These are phyloP conservation scores for Pelagia noctiluca DNA, from an alignment of 30 jellyfish, hydroid and myxozoan genomes.

Conservation along the genomic window DNA sequence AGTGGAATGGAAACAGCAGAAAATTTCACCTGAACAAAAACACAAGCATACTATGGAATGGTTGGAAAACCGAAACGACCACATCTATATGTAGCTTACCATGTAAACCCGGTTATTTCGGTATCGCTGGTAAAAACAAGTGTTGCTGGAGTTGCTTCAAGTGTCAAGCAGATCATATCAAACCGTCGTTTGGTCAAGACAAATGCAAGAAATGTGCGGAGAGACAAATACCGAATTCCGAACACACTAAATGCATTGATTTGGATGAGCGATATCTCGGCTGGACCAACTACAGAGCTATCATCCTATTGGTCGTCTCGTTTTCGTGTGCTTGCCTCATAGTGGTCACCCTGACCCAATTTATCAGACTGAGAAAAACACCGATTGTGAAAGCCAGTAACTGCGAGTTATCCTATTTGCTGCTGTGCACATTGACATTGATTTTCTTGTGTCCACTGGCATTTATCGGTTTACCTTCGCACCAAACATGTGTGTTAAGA, in stretches of 20 bases:
- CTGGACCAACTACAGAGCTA: constrained; percentile 49
- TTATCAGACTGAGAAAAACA: constrained; percentile 69
- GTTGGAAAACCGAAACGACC: constrained; percentile 55
- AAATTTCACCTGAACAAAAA: constrained; percentile 21
- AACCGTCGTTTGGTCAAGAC: constrained; percentile 30
- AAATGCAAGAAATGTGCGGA: constrained; percentile 65
- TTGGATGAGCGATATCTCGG: constrained; percentile 37
- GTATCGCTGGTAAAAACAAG: constrained; percentile 65
- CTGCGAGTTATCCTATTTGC: constrained; percentile 75
- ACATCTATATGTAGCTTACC: constrained; percentile 78
- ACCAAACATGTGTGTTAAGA: constrained; percentile 63
- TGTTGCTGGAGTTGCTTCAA: constrained; percentile 92
- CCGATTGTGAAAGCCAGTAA: constrained; percentile 84
- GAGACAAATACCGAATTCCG: constrained; percentile 53
- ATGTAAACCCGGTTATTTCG: constrained; percentile 86
- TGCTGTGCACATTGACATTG: constrained; percentile 52
- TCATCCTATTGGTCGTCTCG: constrained; percentile 39
- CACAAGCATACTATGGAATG: constrained; percentile 45
- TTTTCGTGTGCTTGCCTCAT: constrained; percentile 54
- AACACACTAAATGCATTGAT: constrained; percentile 67
- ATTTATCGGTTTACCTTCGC: constrained; percentile 51
- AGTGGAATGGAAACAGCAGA: constrained; percentile 68
- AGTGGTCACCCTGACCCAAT: constrained; percentile 32
- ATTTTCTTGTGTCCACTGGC: constrained; percentile 67
- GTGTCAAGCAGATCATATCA: constrained; percentile 70